Evolutionary conservation across 2,888 invertebrate species (phyloP), one percentile per base, ranked within the genome.

Genomic region (Oeneis ivallda): DNA sequence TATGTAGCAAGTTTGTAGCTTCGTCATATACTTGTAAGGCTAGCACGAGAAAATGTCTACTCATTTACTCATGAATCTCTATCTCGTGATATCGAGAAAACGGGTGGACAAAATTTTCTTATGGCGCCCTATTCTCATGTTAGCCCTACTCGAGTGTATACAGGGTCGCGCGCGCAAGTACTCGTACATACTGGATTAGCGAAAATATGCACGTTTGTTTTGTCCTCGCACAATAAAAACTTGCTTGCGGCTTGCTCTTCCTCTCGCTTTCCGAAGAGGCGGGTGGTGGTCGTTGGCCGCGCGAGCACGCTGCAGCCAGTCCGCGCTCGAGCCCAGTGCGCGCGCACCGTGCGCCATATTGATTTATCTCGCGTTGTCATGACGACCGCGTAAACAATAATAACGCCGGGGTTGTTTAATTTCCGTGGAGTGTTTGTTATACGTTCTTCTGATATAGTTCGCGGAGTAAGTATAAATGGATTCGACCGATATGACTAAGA

Each of bases 181-280:
- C 7, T 1, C 41, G 6, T 41, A 41, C 41, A 4, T 79, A 76
- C 70, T 74, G 78, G 72, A 80, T 81, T 81, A 81, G 75, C 80
- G 77, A 76, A 80, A 81, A 80, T 76, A 76, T 79, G 78, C 78
- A 76, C 77, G 75, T 74, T 82, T 87, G 89, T 87, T 74, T 82
- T 87, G 89, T 87, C 90, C 90, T 90, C 89, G 88, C 73, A 75
- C 77, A 84, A 80, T 79, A 79, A 83, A 88, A 90, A 90, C 89
- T 81, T 75, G 89, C 87, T 88, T 82, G 78, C 79, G 81, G 81
- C 76, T 78, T 82, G 83, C 77, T 85, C 83, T 84, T 88, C 89
- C 89, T 89, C 89, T 90, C 90, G 88, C 87, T 85, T 84, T 86
- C 82, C 74, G 83, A 79, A 81, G 82, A 80, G 78, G 70, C 74